Conservation (phyloP, 64 coral and sea anemone genomes). For the Pocillopora verrucosa region DNA sequence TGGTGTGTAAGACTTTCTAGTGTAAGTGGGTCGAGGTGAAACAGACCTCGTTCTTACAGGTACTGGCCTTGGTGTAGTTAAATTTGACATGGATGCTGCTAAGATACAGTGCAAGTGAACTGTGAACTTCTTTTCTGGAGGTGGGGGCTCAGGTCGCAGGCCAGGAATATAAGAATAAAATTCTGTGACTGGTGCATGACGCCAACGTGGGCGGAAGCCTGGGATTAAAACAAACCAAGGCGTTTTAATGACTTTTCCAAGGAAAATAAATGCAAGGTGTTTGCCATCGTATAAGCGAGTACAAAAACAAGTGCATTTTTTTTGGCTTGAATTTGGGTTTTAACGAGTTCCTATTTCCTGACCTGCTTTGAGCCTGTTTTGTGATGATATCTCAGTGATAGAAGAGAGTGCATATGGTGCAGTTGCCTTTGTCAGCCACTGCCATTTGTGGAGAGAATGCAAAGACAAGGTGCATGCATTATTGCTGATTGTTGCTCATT, state of each 20-base stretch:
- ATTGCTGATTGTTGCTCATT: conserved; percentile 56
- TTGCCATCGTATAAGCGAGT: too few relatives aligned
- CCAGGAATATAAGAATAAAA: conserved; percentile 90
- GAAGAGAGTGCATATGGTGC: background rate
- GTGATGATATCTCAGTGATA: background rate
- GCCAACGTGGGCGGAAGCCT: conserved; percentile 39
- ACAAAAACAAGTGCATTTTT: conserved; percentile 12
- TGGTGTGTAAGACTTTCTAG: conserved; percentile 58
- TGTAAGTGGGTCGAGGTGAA: conserved; percentile 74
- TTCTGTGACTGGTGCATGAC: conserved; percentile 43
- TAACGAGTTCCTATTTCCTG: conserved; percentile 68
- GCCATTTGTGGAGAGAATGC: background rate
- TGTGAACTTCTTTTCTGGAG: conserved; percentile 78
- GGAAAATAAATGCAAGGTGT: conserved; percentile 43
- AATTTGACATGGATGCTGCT: conserved; percentile 58
- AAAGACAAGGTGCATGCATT: background rate
- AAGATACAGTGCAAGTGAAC: conserved; percentile 88
- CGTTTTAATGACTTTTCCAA: conserved; percentile 19
- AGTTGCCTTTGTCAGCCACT: background rate
- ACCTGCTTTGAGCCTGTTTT: conserved; percentile 63
- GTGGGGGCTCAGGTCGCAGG: conserved; percentile 72
- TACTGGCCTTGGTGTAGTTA: conserved; percentile 44
- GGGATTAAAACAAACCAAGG: conserved; percentile 35
- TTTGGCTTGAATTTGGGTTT: background rate
- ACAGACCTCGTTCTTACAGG: conserved; percentile 61